phyloP scores from a whole-genome alignment of 2,113 vertebrate species.

The Ailuropoda melanoleuca region DNA sequence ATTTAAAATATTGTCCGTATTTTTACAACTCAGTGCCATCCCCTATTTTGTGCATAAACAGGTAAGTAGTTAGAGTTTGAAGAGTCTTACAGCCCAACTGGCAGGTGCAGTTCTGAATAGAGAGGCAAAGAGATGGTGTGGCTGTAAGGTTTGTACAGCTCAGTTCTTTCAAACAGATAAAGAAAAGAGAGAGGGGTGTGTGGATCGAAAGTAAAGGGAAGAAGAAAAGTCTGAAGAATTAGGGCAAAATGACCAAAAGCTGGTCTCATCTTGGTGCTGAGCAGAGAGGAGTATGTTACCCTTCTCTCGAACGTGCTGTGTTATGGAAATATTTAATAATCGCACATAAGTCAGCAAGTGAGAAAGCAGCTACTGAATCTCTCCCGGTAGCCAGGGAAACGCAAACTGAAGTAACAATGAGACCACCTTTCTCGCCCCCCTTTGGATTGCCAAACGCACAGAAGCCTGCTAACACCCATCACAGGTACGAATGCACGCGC shows the following conservation, averaged over 20 bases:
- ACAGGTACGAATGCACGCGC: not conserved
- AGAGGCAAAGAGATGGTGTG: not conserved
- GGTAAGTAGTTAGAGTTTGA: not conserved
- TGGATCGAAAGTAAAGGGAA: not conserved
- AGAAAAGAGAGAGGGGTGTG: not conserved
- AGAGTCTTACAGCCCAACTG: not conserved
- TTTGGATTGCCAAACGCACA: not conserved
- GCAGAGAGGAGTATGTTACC: not conserved
- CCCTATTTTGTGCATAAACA: not conserved
- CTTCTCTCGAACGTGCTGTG: not conserved
- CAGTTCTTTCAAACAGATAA: not conserved
- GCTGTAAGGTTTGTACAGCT: fast-evolving
- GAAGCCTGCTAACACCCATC: not conserved
- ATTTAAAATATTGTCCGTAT: not conserved
- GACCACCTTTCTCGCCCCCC: not conserved
- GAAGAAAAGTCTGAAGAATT: not conserved
- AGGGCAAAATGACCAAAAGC: not conserved
- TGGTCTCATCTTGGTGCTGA: not conserved
- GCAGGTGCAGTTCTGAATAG: not conserved
- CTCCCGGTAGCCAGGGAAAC: not conserved
- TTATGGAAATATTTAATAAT: not conserved
- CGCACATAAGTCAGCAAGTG: not conserved
- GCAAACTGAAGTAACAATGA: not conserved
- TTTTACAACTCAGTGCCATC: not conserved
- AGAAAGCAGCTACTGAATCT: not conserved